Evolutionary conservation across 2,888 invertebrate genomes (phyloP).

Genomic region (Yponomeuta cagnagella): DNA sequence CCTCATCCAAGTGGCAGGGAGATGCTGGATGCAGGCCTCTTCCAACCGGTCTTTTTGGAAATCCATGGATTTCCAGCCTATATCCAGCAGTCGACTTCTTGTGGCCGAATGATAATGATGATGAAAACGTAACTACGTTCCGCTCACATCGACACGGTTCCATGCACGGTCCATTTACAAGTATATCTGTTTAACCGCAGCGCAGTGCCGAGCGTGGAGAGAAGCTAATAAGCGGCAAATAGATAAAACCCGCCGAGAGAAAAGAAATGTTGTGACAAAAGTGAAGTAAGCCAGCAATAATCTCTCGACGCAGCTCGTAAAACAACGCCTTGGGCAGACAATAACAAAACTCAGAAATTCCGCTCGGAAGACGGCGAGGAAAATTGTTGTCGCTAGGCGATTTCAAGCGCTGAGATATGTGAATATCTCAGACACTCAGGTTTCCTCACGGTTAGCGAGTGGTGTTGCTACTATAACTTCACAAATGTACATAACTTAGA

Average conservation of each 20-base stretch:
- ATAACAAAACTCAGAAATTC: not conserved
- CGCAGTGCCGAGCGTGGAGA: not conserved
- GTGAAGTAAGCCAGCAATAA: constrained; percentile 12
- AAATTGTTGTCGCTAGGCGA: not conserved
- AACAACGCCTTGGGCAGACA: not conserved
- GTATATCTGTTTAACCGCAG: not conserved
- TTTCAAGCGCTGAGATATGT: not conserved
- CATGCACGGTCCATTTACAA: not conserved
- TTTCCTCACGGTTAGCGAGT: too few species aligned
- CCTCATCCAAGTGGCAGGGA: too few species aligned
- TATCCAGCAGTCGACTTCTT: too few species aligned
- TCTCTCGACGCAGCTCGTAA: constrained; percentile 2
- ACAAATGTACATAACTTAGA: too few species aligned
- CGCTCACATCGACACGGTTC: too few species aligned
- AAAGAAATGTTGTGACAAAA: constrained; percentile 12
- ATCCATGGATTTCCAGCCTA: too few species aligned
- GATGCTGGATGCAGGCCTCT: too few species aligned
- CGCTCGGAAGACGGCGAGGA: not conserved
- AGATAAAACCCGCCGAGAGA: not conserved
- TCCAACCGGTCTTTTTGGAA: too few species aligned
- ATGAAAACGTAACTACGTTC: too few species aligned
- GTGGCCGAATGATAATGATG: too few species aligned
- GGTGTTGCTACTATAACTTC: too few species aligned
- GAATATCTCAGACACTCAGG: too few species aligned
- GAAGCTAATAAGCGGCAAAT: not conserved